phyloP scores from a whole-genome alignment of 2,888 invertebrate genomes.

The Drosophila paramelanica region DNA sequence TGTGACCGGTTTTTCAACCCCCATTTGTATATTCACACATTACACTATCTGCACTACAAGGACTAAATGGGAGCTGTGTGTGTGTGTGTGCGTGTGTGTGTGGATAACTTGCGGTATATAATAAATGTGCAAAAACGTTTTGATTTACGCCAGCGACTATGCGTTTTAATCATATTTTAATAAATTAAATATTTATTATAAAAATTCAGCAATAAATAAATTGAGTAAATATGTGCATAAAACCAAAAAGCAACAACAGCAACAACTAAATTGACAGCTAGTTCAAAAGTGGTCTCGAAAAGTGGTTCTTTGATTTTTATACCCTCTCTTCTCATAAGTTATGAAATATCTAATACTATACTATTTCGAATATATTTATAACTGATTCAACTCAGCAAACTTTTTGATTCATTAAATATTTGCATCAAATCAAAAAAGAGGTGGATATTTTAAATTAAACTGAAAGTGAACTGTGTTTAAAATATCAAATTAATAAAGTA shows the following conservation, averaged over 20 bases:
- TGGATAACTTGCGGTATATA: constrained; percentile 35
- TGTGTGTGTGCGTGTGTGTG: constrained; percentile 3
- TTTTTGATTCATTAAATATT: no score
- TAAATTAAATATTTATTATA: constrained; percentile 78
- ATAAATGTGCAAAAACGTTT: constrained; percentile 74
- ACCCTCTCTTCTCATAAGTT: background rate
- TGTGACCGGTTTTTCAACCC: constrained; percentile 46
- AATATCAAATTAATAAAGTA: no score
- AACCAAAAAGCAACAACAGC: constrained; percentile 3
- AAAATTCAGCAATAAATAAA: constrained; percentile 70
- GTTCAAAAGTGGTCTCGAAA: constrained; percentile 1
- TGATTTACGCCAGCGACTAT: constrained; percentile 70
- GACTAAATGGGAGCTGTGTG: background rate
- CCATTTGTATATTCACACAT: constrained; percentile 43
- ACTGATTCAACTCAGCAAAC: no score
- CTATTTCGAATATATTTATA: no score
- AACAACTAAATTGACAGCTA: background rate
- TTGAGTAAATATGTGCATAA: constrained; percentile 59
- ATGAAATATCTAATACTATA: no score
- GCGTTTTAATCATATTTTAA: constrained; percentile 78
- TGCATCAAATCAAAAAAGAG: no score
- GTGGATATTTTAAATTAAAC: no score
- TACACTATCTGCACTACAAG: constrained; percentile 1
- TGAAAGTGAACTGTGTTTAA: no score
- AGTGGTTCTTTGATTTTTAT: background rate